Conservation (phyloP, 2,797 vertebrate species). For the Anguilla obscura region DNA sequence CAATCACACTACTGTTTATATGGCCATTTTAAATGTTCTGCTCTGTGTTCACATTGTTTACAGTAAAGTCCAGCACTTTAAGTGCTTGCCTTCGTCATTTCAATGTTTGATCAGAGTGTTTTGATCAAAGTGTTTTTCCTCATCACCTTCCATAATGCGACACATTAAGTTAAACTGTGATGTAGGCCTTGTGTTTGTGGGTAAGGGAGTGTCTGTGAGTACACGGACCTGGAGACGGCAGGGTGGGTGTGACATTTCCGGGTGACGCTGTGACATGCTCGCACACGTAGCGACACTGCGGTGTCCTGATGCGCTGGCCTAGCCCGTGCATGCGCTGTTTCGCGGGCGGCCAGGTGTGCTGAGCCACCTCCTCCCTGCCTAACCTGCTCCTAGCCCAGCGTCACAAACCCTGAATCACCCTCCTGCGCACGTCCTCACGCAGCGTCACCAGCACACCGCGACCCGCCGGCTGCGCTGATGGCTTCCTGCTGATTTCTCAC, state of each 20-base stretch:
- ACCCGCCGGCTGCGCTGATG: background rate
- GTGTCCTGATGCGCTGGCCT: background rate
- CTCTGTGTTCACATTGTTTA: background rate
- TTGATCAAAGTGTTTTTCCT: background rate
- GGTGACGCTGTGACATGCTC: background rate
- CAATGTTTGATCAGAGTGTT: background rate
- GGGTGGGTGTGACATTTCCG: background rate
- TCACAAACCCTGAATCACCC: background rate
- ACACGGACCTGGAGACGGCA: background rate
- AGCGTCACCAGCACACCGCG: background rate
- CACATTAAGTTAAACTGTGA: background rate
- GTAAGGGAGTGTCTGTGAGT: background rate
- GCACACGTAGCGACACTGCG: background rate
- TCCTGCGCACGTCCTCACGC: background rate
- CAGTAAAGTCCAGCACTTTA: background rate
- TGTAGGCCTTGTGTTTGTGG: background rate
- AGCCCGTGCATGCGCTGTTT: background rate
- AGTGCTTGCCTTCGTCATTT: background rate
- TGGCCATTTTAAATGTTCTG: background rate
- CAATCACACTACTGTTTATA: conserved; percentile 6
- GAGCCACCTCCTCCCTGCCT: background rate
- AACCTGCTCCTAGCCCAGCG: background rate
- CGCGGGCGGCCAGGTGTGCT: background rate
- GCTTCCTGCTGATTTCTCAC: background rate
- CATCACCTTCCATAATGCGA: background rate